phyloP scores from a whole-genome alignment of 2,113 vertebrate genomes.

The Pseudois nayaur region DNA sequence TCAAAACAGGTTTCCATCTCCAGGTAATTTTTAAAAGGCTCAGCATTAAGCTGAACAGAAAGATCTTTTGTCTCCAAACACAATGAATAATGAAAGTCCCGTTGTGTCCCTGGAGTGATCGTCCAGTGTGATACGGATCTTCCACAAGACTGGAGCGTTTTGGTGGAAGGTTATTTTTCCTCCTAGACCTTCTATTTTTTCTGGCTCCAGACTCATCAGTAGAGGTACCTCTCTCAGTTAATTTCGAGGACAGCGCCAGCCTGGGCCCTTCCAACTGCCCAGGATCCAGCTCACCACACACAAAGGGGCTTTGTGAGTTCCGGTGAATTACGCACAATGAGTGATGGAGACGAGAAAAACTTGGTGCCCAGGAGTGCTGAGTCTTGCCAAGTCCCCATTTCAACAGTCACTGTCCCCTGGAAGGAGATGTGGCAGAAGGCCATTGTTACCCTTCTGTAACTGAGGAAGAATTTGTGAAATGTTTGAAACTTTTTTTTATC shows the following conservation, averaged over 20 bases:
- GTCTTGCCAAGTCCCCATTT: background rate
- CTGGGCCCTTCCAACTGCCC: conserved; percentile 65
- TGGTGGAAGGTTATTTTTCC: conserved; percentile 45
- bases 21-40: conserved; percentile 74
- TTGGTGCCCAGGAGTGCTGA: background rate
- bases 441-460: background rate
- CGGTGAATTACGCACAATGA: conserved; percentile 56
- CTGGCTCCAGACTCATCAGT: conserved; percentile 74
- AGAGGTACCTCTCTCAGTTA: conserved; percentile 61
- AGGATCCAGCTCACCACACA: conserved; percentile 5
- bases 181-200: conserved; percentile 72
- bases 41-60: conserved; percentile 73
- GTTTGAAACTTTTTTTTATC: background rate
- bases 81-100: conserved; percentile 78
- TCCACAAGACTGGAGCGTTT: conserved; percentile 73
- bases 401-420: background rate
- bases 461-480: background rate
- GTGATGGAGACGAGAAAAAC: background rate
- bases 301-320: conserved; percentile 79
- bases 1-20: conserved; percentile 67
- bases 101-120: conserved; percentile 64
- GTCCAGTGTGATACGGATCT: conserved; percentile 72
- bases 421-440: background rate
- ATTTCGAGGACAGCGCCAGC: conserved; percentile 54
- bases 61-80: conserved; percentile 76